Percentiles rank a stretch among this genome's conserved stretches.
Evolutionary conservation across 2,888 invertebrate genomes (phyloP).

Genomic region (Nyleta sp.): DNA sequence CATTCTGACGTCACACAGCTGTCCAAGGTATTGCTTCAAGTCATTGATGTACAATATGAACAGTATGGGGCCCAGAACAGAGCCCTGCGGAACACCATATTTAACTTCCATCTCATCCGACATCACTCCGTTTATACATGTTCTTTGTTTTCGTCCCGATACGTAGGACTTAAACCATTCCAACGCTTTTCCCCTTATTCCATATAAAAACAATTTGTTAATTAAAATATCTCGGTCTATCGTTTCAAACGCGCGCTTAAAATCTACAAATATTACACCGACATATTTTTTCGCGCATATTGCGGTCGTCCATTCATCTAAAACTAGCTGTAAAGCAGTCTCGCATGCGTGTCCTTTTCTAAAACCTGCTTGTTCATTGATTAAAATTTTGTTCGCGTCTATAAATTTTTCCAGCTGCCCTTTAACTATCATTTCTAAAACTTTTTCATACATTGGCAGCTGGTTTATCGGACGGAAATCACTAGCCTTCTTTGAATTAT

Average conservation of each 20-base stretch:
- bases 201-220: neutral
- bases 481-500: neutral
- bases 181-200: neutral
- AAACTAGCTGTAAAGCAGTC: conserved; percentile 19
- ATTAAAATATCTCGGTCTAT: neutral
- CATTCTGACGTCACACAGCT: conserved; percentile 8
- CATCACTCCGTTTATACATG: conserved; percentile 15
- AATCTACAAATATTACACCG: neutral
- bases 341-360: conserved; percentile 9
- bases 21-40: conserved; percentile 6
- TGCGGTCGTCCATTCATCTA: conserved; percentile 9
- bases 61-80: conserved; percentile 24
- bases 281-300: conserved; percentile 11
- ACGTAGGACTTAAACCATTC: conserved; percentile 3
- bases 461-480: conserved; percentile 22
- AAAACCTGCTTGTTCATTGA: conserved; percentile 14
- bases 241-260: neutral
- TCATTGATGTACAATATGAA: conserved; percentile 22
- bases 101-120: conserved; percentile 13
- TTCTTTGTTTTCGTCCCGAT: neutral
- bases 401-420: conserved; percentile 6
- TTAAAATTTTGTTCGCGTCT: neutral
- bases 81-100: conserved; percentile 22
- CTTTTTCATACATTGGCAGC: conserved; percentile 14
- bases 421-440: conserved; percentile 18